Evolutionary conservation across 2,113 vertebrate species (phyloP).

Genomic region (Garra rufa): DNA sequence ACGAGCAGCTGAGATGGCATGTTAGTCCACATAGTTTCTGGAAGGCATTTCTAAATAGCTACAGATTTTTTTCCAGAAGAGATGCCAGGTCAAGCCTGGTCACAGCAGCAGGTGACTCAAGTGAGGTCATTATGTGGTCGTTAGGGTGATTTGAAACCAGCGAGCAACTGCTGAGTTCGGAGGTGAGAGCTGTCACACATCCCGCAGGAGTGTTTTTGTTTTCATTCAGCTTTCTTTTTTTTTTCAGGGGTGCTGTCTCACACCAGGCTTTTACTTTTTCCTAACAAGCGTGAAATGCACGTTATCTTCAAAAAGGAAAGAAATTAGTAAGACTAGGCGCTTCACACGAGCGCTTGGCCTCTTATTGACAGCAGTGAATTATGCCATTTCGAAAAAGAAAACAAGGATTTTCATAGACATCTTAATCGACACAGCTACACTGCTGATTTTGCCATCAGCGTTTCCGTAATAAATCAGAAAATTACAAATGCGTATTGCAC

Average conservation of each 20-base stretch:
- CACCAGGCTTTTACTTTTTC: constrained; percentile 37
- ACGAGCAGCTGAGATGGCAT: constrained; percentile 44
- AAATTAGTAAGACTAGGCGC: neutral
- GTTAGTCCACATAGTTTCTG: constrained; percentile 61
- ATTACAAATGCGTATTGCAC: constrained; percentile 41
- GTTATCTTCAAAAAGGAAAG: constrained; percentile 48
- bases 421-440: constrained; percentile 15
- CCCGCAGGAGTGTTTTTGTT: constrained; percentile 62
- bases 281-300: constrained; percentile 42
- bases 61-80: constrained; percentile 68
- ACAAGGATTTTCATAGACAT: neutral
- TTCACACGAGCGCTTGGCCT: neutral
- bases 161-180: constrained; percentile 76
- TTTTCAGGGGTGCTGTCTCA: constrained; percentile 39
- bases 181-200: constrained; percentile 75
- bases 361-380: neutral
- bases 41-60: constrained; percentile 67
- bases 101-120: constrained; percentile 80
- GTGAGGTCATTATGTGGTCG: constrained; percentile 79
- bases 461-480: constrained; percentile 35
- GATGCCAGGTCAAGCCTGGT: constrained; percentile 76
- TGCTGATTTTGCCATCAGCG: constrained; percentile 48
- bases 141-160: constrained; percentile 71
- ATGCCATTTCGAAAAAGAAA: constrained; percentile 29
- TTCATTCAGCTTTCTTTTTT: constrained; percentile 20